A percentile compares a stretch with the other conserved stretches of the same genome.
Conservation (phyloP, 2,113 vertebrate genomes). For the Megaceryle torquata region DNA sequence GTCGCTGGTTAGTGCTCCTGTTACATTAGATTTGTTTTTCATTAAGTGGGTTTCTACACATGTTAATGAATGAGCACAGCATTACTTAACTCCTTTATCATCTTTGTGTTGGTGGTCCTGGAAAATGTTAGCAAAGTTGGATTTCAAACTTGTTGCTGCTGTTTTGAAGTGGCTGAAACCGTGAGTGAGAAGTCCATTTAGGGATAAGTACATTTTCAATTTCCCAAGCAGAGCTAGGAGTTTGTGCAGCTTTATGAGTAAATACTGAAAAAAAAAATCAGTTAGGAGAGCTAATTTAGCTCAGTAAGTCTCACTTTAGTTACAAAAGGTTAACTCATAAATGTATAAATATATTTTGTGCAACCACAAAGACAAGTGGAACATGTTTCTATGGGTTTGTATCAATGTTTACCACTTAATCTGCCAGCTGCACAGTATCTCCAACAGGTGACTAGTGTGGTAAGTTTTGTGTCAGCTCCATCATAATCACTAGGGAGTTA, state of each 20-base stretch:
- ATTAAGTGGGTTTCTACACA: not conserved
- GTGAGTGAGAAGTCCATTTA: not conserved
- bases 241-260: not conserved
- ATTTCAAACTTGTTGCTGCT: not conserved
- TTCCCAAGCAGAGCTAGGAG: not conserved
- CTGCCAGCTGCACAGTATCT: not conserved
- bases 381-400: not conserved
- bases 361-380: not conserved
- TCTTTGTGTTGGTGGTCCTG: constrained; percentile 7
- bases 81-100: not conserved
- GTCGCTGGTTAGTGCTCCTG: constrained; percentile 82
- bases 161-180: not conserved
- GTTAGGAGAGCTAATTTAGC: not conserved
- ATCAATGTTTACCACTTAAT: not conserved
- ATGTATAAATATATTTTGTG: not conserved
- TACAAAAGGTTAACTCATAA: not conserved
- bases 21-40: not conserved
- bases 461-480: not conserved
- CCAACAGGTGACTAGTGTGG: not conserved
- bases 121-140: not conserved
- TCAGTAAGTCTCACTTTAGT: not conserved
- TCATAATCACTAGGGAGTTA: rapidly evolving
- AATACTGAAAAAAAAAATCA: not conserved
- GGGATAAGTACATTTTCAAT: not conserved
- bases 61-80: not conserved